These are phyloP conservation scores for Percopsis omiscomaycus DNA, from an alignment of 2,797 vertebrate genomes.

Conservation along the genomic window DNA sequence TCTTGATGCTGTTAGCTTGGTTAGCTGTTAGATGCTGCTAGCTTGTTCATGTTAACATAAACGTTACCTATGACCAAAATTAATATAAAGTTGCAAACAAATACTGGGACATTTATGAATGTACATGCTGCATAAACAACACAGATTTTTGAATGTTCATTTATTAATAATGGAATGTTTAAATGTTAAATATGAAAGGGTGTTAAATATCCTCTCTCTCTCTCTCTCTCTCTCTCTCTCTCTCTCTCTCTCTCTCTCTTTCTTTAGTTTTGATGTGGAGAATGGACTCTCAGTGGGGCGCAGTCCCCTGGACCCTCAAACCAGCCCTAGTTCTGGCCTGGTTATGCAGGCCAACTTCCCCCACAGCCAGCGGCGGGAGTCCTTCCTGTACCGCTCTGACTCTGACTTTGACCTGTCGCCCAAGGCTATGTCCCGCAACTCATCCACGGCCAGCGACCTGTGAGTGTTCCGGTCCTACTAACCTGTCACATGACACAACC, in stretches of 20 bases:
- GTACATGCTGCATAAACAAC: too few species aligned
- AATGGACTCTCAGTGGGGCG: conserved; percentile 85
- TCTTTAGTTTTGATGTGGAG: conserved; percentile 89
- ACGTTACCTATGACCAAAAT: too few species aligned
- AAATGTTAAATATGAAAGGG: too few species aligned
- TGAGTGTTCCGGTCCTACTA: conserved; percentile 71
- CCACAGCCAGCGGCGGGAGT: conserved; percentile 90
- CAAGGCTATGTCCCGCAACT: conserved; percentile 90
- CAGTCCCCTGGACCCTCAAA: conserved; percentile 83
- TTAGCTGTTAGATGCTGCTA: too few species aligned
- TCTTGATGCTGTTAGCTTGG: too few species aligned
- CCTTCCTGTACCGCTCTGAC: conserved; percentile 95
- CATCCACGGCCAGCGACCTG: conserved; percentile 90
- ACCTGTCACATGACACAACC: background rate
- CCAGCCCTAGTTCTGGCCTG: conserved; percentile 83
- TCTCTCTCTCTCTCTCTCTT: conserved; percentile 5
- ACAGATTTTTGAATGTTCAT: too few species aligned
- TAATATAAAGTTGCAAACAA: too few species aligned
- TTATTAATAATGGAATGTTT: too few species aligned
- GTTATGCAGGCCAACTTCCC: conserved; percentile 82
- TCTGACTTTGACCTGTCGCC: conserved; percentile 93
- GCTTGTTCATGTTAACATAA: too few species aligned
- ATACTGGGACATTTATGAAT: too few species aligned
- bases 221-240: too few species aligned
- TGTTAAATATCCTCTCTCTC: too few species aligned